These are phyloP conservation scores for Ephydatia muelleri DNA, from an alignment of 37 sponge, comb jelly and placozoan genomes.

Conservation along the genomic window DNA sequence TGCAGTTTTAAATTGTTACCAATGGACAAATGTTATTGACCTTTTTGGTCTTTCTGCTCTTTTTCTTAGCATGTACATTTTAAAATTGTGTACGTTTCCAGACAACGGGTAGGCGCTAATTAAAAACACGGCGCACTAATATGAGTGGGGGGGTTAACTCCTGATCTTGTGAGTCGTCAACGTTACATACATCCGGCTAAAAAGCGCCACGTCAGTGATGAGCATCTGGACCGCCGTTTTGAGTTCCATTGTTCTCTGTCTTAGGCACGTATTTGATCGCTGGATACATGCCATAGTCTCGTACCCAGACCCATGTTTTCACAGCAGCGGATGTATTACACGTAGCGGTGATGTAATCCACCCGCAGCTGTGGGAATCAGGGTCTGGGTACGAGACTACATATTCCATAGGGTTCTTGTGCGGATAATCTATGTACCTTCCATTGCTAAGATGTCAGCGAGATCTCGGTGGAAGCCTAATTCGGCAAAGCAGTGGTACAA, in stretches of 20 bases:
- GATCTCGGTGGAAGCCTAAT: slow-evolving; percentile 13
- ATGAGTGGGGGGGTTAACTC: neutral
- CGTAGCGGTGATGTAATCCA: too few species aligned
- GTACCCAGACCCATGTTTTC: too few species aligned
- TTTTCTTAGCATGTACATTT: too few species aligned
- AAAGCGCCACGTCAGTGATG: neutral
- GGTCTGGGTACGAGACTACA: too few species aligned
- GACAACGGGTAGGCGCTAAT: too few species aligned
- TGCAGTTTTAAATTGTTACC: too few species aligned
- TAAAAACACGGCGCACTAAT: neutral
- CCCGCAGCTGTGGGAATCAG: too few species aligned
- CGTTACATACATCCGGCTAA: neutral
- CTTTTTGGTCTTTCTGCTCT: too few species aligned
- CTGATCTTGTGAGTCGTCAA: neutral
- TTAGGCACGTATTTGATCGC: neutral
- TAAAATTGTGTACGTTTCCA: too few species aligned
- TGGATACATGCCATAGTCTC: slow-evolving; percentile 20
- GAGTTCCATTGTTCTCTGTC: neutral
- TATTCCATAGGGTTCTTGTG: slow-evolving; percentile 27
- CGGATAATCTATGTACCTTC: slow-evolving; percentile 63
- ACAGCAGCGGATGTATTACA: too few species aligned
- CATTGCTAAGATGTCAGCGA: slow-evolving; percentile 21
- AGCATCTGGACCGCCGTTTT: neutral
- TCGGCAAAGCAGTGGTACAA: slow-evolving; percentile 78
- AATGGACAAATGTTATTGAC: too few species aligned